Base-by-base conservation (phyloP, 2,888 invertebrate species). In the Scaptodrosophila latifasciaeformis region DNA sequence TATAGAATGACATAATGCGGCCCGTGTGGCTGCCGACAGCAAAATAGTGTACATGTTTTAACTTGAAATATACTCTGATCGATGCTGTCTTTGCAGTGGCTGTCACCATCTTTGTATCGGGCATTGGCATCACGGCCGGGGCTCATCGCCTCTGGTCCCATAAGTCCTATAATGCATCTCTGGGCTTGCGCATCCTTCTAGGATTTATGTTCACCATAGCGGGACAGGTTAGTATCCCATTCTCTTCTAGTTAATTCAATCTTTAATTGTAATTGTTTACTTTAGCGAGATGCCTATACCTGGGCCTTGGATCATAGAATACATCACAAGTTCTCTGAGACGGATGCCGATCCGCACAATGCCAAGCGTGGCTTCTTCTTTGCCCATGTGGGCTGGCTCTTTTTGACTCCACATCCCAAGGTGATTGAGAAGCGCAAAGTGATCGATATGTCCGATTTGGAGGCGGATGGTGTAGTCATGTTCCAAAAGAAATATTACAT, bases 371-470 rank as follows among this genome's bases (percentile, higher is more conserved):
- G 97, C 9, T 95, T 95, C 86, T 93, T 94, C 88, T 97, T 96
- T 84, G 91, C 96, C 0, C 97, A 97, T 84, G 92, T 97, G 6
- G 97, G 96, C 5, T 97, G 97, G 97, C 87, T 97, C 37, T 90
- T 96, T 47, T 88, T 92, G 0, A 93, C 93, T 0, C 95, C 96
- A 0, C 96, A 94, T 83, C 94, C 94, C 0, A 90, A 91, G 2
- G 94, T 93, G 0, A 90, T 91, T 12, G 89, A 89, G 65, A 91
- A 93, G 67, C 88, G 93, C 29, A 88, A 88, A 24, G 89, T 89
- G 0, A 90, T 92, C 10, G 92, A 93, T 45, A 89, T 90, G 88
- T 89, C 89, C 45, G 94, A 94, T 82, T 88, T 94, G 46, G 88
- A 92, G 64, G 89, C 88, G 0, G 94, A 94, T 81, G 88, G 90